A percentile compares a stretch with the other conserved stretches of the same genome.
phyloP scores from a whole-genome alignment of 2,113 vertebrate species.

The Phrynosoma platyrhinos region DNA sequence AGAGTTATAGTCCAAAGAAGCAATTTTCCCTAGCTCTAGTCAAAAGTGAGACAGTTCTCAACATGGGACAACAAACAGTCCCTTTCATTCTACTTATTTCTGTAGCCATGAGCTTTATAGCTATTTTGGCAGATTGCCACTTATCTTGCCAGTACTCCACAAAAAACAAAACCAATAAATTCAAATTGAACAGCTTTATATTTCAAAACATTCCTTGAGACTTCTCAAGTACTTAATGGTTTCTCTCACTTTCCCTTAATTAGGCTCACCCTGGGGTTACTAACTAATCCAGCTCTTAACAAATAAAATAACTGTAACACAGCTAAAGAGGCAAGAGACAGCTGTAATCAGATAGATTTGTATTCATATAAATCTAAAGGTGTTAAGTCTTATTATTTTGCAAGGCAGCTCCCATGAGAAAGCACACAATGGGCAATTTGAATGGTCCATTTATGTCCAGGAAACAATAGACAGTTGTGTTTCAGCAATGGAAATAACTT shows the following conservation, averaged over 20 bases:
- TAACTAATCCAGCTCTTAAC: neutral
- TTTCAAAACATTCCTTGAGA: neutral
- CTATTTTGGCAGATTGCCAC: neutral
- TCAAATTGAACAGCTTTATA: slow-evolving; percentile 14
- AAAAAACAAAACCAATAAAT: neutral
- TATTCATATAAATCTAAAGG: slow-evolving; percentile 13
- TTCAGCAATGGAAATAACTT: slow-evolving; percentile 42
- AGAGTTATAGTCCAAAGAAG: too few relatives aligned
- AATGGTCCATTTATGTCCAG: neutral
- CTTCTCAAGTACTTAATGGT: slow-evolving; percentile 19
- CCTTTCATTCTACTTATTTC: neutral
- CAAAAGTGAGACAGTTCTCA: neutral
- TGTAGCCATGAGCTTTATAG: neutral
- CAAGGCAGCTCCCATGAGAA: slow-evolving; percentile 4
- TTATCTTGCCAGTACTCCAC: neutral
- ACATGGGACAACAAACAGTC: neutral
- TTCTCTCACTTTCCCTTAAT: slow-evolving; percentile 20
- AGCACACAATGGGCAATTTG: neutral
- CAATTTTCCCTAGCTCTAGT: too few relatives aligned
- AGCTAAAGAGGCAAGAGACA: slow-evolving; percentile 17
- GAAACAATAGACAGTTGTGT: slow-evolving; percentile 12
- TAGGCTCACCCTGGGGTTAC: neutral
- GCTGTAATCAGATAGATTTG: slow-evolving; percentile 25
- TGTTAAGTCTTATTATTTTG: slow-evolving; percentile 16
- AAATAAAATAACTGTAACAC: slow-evolving; percentile 17